Evolutionary conservation across 2,888 invertebrate species (phyloP), one percentile per base, ranked within the genome.

Genomic region (Globia sparganii): DNA sequence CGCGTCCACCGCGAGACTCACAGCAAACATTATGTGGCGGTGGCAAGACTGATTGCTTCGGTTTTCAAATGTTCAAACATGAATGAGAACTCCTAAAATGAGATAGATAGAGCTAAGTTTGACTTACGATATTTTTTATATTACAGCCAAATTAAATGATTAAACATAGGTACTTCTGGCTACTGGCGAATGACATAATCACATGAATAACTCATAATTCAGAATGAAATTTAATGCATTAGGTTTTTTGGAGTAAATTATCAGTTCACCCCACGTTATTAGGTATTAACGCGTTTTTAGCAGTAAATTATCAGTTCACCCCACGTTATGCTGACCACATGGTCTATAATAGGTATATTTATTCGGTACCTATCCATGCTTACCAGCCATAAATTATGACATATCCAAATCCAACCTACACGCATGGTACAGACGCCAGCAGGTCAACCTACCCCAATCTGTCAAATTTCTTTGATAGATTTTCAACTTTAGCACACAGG

Each of bases 1-100:
- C 40, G 49, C 81, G 81, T 11, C 13, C 28, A 18, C n/a, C 64
- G 76, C 81, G 65, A 69, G 61, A 81, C 78, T n/a, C n/a, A n/a
- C n/a, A n/a, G n/a, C n/a, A n/a, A n/a, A n/a, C n/a, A n/a, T n/a
- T n/a, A n/a, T n/a, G n/a, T n/a, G n/a, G n/a, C n/a, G n/a, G n/a
- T n/a, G n/a, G n/a, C n/a, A n/a, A n/a, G n/a, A 2, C 34, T 15
- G 46, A 40, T 18, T 37, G 56, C 15, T 49, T 58, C 37, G 18
- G 25, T 9, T 43, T 43, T 56, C 21, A 21, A 56, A 34, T 43
- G n/a, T 21, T n/a, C 75, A 43, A 28, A 40, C 49, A 34, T 80
- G 46, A 72, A 46, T 62, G 11, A 31, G 21, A 46, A 37, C 21
- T 53, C 6, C n/a, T 49, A 31, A 59, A 64, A 34, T 21, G 8